These are phyloP conservation scores for Lytechinus variegatus DNA, from an alignment of 35 echinoderm and acorn worm genomes.

Conservation along the genomic window DNA sequence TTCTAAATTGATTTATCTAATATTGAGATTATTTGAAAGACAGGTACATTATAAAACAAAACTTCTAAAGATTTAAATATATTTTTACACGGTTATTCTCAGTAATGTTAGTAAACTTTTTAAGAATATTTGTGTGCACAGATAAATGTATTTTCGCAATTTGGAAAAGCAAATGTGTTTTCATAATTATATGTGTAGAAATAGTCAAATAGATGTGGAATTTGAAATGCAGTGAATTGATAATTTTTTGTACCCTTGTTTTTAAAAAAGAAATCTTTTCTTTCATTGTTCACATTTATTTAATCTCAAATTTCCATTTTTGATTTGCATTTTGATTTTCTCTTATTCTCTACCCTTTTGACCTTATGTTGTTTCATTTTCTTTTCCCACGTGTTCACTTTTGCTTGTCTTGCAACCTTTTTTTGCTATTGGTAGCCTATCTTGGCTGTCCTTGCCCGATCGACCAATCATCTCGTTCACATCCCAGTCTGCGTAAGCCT, in stretches of 20 bases:
- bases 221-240: background rate
- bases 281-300: background rate
- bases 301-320: background rate
- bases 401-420: constrained; percentile 14
- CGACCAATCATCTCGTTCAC: constrained; percentile 33
- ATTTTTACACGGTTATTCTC: background rate
- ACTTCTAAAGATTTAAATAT: background rate
- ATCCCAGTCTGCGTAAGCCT: constrained; percentile 40
- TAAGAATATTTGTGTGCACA: no score
- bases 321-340: background rate
- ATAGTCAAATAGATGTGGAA: background rate
- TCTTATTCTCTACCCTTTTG: background rate
- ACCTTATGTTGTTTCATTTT: background rate
- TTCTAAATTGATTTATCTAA: background rate
- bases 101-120: no score
- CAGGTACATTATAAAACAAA: background rate
- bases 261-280: background rate
- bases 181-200: no score
- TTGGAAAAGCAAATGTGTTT: no score
- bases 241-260: background rate
- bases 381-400: background rate
- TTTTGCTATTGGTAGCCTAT: constrained; percentile 43
- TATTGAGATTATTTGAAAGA: no score
- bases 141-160: no score
- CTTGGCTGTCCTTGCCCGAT: constrained; percentile 55